phyloP scores from a whole-genome alignment of 1,140 invertebrate species.

The Bombus cullumanus region DNA sequence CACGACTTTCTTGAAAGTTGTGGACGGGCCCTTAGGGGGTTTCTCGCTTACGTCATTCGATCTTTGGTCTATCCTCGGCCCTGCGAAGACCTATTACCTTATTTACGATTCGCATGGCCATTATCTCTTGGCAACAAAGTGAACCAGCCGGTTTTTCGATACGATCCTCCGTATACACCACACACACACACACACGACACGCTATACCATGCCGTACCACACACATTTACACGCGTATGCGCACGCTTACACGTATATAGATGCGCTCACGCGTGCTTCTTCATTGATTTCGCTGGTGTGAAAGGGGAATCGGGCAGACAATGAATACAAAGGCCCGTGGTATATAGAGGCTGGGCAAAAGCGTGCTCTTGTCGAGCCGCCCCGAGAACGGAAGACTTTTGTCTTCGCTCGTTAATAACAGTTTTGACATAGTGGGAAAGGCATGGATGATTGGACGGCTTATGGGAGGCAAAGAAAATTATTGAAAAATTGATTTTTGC shows the following conservation, averaged over 20 bases:
- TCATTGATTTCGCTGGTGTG: constrained; percentile 62
- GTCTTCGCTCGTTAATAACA: constrained; percentile 67
- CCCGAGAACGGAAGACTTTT: constrained; percentile 59
- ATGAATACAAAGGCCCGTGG: constrained; percentile 65
- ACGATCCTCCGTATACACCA: constrained; percentile 45
- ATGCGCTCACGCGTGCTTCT: constrained; percentile 12
- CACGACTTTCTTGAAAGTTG: constrained; percentile 33
- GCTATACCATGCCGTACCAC: neutral
- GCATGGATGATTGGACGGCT: constrained; percentile 40
- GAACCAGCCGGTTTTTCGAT: constrained; percentile 72
- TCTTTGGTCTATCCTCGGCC: constrained; percentile 59
- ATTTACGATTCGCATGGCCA: constrained; percentile 72
- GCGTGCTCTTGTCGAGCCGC: constrained; percentile 48
- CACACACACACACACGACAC: neutral
- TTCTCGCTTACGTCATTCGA: constrained; percentile 67
- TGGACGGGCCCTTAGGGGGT: constrained; percentile 57
- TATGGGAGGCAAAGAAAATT: constrained; percentile 45
- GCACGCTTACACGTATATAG: neutral
- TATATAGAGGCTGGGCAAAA: constrained; percentile 26
- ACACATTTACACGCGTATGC: neutral
- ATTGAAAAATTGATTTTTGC: constrained; percentile 59
- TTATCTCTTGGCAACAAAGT: constrained; percentile 72
- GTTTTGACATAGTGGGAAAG: constrained; percentile 30
- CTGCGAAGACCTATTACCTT: constrained; percentile 71
- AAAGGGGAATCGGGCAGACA: constrained; percentile 64